phyloP scores from a whole-genome alignment of 2,113 vertebrate genomes.

The Colinus virginianus region DNA sequence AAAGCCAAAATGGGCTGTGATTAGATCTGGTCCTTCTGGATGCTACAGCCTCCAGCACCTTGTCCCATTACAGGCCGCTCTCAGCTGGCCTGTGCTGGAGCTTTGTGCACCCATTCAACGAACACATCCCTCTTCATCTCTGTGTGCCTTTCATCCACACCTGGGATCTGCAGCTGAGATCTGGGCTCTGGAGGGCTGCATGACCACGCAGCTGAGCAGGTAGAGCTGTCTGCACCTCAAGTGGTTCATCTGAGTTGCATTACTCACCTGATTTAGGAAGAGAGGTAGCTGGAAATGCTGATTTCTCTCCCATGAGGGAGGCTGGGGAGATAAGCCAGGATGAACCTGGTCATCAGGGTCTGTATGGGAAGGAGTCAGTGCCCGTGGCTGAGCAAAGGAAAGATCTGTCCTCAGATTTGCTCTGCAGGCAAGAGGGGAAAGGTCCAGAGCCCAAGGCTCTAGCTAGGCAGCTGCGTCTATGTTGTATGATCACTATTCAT shows the following conservation, averaged over 20 bases:
- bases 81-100: background rate
- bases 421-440: background rate
- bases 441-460: background rate
- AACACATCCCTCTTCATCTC: background rate
- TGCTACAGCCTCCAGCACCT: background rate
- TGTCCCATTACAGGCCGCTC: background rate
- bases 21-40: background rate
- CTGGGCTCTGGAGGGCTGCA: too few species aligned
- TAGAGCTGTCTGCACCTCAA: background rate
- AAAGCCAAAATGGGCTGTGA: background rate
- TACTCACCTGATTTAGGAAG: background rate
- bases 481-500: background rate
- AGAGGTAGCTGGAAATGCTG: background rate
- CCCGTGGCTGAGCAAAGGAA: background rate
- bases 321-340: background rate
- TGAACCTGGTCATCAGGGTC: background rate
- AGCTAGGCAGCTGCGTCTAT: background rate
- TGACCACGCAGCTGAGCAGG: background rate
- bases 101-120: background rate
- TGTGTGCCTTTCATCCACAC: background rate
- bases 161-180: too few species aligned
- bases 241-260: background rate
- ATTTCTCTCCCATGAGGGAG: background rate
- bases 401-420: background rate
- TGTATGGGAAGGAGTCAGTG: background rate